Conservation (phyloP, 1,140 invertebrate genomes). For the Heterodera carotae region DNA sequence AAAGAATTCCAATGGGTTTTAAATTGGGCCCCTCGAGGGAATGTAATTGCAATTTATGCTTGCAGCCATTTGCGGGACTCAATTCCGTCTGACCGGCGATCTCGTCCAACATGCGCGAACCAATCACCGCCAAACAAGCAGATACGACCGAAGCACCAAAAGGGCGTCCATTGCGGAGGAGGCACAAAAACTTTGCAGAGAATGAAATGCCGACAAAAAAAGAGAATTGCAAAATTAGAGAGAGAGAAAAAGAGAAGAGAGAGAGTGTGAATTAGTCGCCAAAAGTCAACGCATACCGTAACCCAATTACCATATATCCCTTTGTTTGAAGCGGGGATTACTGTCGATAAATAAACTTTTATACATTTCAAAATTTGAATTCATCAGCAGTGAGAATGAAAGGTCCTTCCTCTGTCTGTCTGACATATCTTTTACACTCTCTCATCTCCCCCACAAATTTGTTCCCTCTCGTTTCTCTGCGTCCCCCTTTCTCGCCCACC, state of each 20-base stretch:
- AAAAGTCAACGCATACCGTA: too few species aligned
- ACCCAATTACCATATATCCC: too few species aligned
- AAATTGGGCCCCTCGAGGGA: background rate
- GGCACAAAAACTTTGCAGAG: background rate
- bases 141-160: constrained; percentile 8
- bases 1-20: too few species aligned
- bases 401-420: background rate
- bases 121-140: constrained; percentile 36
- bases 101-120: constrained; percentile 33
- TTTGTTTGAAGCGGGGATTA: too few species aligned
- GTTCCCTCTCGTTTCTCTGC: too few species aligned
- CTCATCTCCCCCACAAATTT: too few species aligned
- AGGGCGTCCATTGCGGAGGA: constrained; percentile 3
- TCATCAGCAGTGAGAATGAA: too few species aligned
- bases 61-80: constrained; percentile 36
- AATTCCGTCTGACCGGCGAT: constrained; percentile 36
- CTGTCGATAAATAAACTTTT: too few species aligned
- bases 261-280: too few species aligned
- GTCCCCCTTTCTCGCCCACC: background rate
- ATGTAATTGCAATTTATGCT: constrained; percentile 13
- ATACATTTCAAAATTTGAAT: too few species aligned
- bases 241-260: too few species aligned
- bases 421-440: background rate
- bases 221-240: background rate
- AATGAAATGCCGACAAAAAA: background rate